These are phyloP conservation scores for Campopleginae sp. DNA, from an alignment of 2,888 invertebrate genomes.

Conservation along the genomic window DNA sequence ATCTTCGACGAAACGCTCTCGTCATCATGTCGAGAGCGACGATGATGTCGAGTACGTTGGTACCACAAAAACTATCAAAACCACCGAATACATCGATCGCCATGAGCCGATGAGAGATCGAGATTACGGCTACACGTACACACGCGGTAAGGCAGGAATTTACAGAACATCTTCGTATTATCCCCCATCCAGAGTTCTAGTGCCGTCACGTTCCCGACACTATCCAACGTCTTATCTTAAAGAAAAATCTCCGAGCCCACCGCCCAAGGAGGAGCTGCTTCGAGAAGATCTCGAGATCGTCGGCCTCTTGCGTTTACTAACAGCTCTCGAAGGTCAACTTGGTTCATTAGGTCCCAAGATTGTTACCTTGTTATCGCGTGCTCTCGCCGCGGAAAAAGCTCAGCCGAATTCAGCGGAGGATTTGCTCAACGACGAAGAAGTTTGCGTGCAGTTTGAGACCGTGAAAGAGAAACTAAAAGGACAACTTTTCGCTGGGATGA, in stretches of 20 bases:
- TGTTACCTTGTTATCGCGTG: constrained; percentile 90
- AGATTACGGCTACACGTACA: constrained; percentile 68
- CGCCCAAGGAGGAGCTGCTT: constrained; percentile 76
- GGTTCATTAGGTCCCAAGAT: constrained; percentile 94
- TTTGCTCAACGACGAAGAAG: constrained; percentile 89
- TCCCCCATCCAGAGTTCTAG: constrained; percentile 57
- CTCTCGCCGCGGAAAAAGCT: constrained; percentile 91
- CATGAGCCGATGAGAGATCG: constrained; percentile 71
- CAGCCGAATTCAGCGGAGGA: constrained; percentile 90
- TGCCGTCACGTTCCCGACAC: constrained; percentile 71
- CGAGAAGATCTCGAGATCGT: constrained; percentile 82
- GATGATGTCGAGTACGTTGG: constrained; percentile 83
- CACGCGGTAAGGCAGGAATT: constrained; percentile 62
- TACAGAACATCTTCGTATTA: constrained; percentile 70
- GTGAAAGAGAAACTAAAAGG: constrained; percentile 94
- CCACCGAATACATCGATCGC: constrained; percentile 77
- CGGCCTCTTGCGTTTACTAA: constrained; percentile 89
- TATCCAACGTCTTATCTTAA: constrained; percentile 81
- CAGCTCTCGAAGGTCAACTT: constrained; percentile 92
- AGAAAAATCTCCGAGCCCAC: constrained; percentile 77
- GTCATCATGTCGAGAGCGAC: constrained; percentile 78
- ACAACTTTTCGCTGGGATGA: constrained; percentile 89
- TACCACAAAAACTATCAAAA: constrained; percentile 76
- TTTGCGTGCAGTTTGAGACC: constrained; percentile 92
- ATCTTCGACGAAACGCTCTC: constrained; percentile 65